phyloP scores from a whole-genome alignment of 2,113 vertebrate genomes.

The Pluvialis apricaria region DNA sequence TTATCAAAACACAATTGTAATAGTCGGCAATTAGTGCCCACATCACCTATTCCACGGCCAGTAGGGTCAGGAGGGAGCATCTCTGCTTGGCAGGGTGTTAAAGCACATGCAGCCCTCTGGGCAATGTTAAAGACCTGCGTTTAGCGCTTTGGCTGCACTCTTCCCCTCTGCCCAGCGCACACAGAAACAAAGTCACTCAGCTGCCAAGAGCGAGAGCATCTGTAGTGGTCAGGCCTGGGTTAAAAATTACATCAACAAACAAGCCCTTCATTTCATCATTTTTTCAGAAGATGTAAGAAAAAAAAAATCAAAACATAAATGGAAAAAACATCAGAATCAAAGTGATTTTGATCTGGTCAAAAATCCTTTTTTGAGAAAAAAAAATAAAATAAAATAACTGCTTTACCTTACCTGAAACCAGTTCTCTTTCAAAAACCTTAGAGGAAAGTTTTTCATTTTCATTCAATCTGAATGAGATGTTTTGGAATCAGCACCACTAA shows the following conservation, averaged over 20 bases:
- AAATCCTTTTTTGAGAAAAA: background rate
- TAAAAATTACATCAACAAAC: background rate
- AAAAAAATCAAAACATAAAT: background rate
- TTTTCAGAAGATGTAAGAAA: background rate
- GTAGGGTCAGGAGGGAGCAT: background rate
- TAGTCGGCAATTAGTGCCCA: slow-evolving; percentile 3
- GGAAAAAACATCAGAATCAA: background rate
- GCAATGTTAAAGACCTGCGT: background rate
- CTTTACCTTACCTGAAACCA: background rate
- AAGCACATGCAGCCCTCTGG: background rate
- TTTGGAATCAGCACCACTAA: background rate
- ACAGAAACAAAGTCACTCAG: background rate
- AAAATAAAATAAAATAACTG: background rate
- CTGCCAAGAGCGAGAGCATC: background rate
- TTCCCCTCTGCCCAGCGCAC: background rate
- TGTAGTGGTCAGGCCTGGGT: background rate
- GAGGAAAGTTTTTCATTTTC: background rate
- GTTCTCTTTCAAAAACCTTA: background rate
- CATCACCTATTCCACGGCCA: background rate
- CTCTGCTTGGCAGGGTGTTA: background rate
- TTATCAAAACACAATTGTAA: background rate
- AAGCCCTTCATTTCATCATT: background rate
- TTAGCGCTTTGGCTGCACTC: background rate
- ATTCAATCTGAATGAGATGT: background rate
- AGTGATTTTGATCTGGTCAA: background rate